A percentile compares a stretch with the other conserved stretches of the same genome.
These are phyloP conservation scores for Odontothrips loti DNA, from an alignment of 2,888 invertebrate species.

Conservation along the genomic window DNA sequence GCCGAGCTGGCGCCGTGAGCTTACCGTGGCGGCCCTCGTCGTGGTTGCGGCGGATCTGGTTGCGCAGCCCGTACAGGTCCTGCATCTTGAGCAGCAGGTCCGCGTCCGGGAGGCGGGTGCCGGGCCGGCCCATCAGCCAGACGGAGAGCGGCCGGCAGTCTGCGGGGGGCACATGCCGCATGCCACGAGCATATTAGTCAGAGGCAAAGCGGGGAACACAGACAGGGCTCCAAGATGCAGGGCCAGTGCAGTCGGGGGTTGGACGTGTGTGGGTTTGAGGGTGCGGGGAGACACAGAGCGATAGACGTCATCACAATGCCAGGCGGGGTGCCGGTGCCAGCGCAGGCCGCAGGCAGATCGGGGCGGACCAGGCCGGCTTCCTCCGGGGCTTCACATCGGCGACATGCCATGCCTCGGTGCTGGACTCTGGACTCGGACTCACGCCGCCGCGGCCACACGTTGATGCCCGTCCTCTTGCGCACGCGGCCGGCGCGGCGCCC, in stretches of 20 bases:
- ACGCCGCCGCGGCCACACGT: neutral
- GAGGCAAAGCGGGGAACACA: neutral
- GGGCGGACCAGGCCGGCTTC: too few relatives aligned
- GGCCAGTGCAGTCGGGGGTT: neutral
- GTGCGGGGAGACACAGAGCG: neutral
- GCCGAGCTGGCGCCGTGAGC: too few relatives aligned
- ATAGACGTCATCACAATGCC: neutral
- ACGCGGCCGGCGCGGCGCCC: neutral
- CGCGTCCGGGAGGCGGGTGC: conserved; percentile 50
- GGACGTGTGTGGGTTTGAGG: too few relatives aligned
- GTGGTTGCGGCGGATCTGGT: conserved; percentile 63
- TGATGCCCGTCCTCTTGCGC: neutral
- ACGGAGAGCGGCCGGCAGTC: conserved; percentile 68
- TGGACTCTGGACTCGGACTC: neutral
- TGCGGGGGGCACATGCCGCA: conserved; percentile 43
- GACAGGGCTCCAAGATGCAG: neutral
- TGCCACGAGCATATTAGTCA: neutral
- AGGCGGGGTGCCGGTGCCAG: neutral
- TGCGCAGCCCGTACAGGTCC: conserved; percentile 55
- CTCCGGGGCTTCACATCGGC: too few relatives aligned
- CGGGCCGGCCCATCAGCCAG: conserved; percentile 68
- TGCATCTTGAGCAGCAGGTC: conserved; percentile 54
- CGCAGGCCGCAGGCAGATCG: too few relatives aligned
- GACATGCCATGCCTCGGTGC: neutral
- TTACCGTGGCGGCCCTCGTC: conserved; percentile 52